Evolutionary conservation across 1,140 invertebrate genomes (phyloP), one percentile per base, ranked within the genome.

Genomic region (Caerostris extrusa): DNA sequence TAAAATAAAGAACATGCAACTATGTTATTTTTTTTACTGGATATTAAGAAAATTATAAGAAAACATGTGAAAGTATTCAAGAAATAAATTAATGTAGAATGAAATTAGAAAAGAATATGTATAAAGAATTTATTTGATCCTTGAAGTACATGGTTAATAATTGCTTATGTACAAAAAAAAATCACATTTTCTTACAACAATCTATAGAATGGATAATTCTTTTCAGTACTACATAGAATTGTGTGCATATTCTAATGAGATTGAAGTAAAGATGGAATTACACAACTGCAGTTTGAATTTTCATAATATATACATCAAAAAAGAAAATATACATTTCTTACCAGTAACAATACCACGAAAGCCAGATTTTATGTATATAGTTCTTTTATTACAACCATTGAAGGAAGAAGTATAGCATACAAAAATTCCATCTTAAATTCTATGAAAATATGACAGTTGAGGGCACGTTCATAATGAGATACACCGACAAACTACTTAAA

Each of bases 121-220:
- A 85, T 85, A 34, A 85, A 60, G 57, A 85, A 58, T 85, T 85
- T 85, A 85, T 85, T 85, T 85, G 83, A 85, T 85, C 83, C 57
- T 90, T 91, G 58, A 91, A 82, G 55, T 91, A 91, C 90, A 91
- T 82, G 90, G 61, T 61, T 61, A 91, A 91, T 90, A 90, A 50
- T 82, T 91, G 56, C 90, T 61, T 91, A 61, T 91, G 77, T 91
- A 91, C 90, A 91, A 81, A 91, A 82, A n/a, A 69, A 17, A 85
- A 85, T 85, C 83, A 88, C 17, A 64, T 53, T 61, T 88, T 55
- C 86, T 34, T 57, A 67, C 50, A 64, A 88, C 14, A 61, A 67
- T 53, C 61, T 64, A 88, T n/a, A 88, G 5, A 61, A 88, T 88
- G 14, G n/a, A 67, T 53, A 87, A 88, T 67, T 58, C 10, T 34